A percentile compares a stretch with the other conserved stretches of the same genome.
Conservation (phyloP, 64 coral and sea anemone genomes). For the Dendrophyllia cribrosa region DNA sequence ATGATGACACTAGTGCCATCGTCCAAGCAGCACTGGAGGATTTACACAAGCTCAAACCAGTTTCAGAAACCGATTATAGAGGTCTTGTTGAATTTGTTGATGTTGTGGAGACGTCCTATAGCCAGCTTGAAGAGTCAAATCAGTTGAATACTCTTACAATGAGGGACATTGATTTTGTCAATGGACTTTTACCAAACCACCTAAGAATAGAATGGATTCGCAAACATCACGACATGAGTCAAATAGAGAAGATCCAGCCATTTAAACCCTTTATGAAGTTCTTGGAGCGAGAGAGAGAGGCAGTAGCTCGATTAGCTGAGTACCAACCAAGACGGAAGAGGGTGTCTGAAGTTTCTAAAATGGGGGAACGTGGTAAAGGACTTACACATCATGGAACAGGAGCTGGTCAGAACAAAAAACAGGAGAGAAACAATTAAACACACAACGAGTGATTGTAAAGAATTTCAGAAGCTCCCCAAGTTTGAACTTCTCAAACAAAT, state of each 20-base stretch:
- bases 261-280: conserved; percentile 82
- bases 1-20: conserved; percentile 76
- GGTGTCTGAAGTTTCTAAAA: conserved; percentile 13
- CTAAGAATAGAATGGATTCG: conserved; percentile 73
- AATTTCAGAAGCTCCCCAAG: conserved; percentile 80
- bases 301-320: conserved; percentile 71
- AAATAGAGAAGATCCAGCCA: conserved; percentile 62
- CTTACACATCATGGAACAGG: conserved; percentile 36
- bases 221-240: conserved; percentile 32
- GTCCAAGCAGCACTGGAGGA: conserved; percentile 83
- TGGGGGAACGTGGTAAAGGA: conserved; percentile 11
- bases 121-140: conserved; percentile 74
- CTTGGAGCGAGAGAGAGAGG: conserved; percentile 70
- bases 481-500: conserved; percentile 74
- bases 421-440: conserved; percentile 75
- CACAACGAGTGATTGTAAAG: conserved; percentile 68
- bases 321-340: conserved; percentile 37
- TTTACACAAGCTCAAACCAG: conserved; percentile 67
- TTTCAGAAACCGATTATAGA: conserved; percentile 66
- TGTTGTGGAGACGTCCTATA: conserved; percentile 63
- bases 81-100: conserved; percentile 70
- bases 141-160: conserved; percentile 72
- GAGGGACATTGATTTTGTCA: conserved; percentile 82
- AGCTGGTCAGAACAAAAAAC: not conserved
- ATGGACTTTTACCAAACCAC: conserved; percentile 64